phyloP scores from a whole-genome alignment of 2,113 vertebrate genomes.

The Uria aalge region DNA sequence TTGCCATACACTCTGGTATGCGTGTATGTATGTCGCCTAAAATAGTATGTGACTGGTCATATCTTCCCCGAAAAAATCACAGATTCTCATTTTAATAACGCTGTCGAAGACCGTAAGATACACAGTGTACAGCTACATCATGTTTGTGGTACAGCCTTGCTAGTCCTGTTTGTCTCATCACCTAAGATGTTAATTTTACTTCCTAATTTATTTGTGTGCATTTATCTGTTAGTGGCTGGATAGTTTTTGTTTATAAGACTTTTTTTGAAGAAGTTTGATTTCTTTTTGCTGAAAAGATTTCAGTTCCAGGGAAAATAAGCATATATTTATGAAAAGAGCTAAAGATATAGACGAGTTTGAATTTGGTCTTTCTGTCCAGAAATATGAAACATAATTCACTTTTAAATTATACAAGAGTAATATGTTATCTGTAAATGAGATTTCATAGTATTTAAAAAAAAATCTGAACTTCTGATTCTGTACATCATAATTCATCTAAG shows the following conservation, averaged over 20 bases:
- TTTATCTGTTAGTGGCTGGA: background rate
- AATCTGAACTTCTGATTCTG: background rate
- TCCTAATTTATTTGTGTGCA: background rate
- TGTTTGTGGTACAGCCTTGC: background rate
- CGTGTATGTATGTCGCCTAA: background rate
- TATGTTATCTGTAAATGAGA: background rate
- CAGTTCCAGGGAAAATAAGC: background rate
- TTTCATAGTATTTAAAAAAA: background rate
- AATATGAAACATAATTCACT: background rate
- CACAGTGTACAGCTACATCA: fast-evolving
- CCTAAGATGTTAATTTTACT: background rate
- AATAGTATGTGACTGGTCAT: background rate
- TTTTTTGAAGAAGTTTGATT: background rate
- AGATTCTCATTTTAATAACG: background rate
- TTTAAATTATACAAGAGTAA: background rate
- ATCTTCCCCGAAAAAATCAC: background rate
- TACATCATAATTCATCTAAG: background rate
- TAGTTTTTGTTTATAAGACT: background rate
- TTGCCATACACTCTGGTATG: background rate
- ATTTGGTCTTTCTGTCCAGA: background rate
- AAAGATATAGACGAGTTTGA: background rate
- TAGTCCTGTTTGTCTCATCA: background rate
- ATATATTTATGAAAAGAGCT: background rate
- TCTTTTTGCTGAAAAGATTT: background rate
- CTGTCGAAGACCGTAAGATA: background rate